Evolutionary conservation across 2,113 vertebrate genomes (phyloP).

Genomic region (Corapipo altera): DNA sequence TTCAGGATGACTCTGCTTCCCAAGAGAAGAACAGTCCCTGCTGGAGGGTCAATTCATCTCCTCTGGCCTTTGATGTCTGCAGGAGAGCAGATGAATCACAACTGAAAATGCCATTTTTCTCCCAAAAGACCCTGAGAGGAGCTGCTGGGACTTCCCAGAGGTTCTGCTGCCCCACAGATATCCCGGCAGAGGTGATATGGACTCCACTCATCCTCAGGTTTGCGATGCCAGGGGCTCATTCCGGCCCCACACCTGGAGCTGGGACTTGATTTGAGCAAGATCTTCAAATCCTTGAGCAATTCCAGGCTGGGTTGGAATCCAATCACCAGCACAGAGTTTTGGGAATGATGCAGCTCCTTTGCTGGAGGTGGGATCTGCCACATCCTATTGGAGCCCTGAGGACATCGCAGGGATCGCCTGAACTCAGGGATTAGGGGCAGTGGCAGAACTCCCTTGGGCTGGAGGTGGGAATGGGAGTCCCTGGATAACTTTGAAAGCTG

Average conservation of each 20-base stretch:
- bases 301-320: neutral
- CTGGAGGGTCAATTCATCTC: constrained; percentile 4
- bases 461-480: neutral
- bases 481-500: neutral
- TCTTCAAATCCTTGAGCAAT: neutral
- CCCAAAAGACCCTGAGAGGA: neutral
- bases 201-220: neutral
- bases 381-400: neutral
- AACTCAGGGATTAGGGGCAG: neutral
- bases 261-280: neutral
- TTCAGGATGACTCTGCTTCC: neutral
- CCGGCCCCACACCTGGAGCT: rapidly evolving
- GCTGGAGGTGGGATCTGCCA: neutral
- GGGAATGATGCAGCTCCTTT: neutral
- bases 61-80: constrained; percentile 6
- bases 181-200: neutral
- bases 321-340: neutral
- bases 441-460: neutral
- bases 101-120: neutral
- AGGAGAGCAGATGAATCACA: neutral
- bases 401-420: neutral
- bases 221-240: neutral
- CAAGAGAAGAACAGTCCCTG: neutral
- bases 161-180: neutral
- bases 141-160: neutral